These are phyloP conservation scores for Crambe crambe DNA, from an alignment of 37 sponge, comb jelly and placozoan genomes.

Conservation along the genomic window DNA sequence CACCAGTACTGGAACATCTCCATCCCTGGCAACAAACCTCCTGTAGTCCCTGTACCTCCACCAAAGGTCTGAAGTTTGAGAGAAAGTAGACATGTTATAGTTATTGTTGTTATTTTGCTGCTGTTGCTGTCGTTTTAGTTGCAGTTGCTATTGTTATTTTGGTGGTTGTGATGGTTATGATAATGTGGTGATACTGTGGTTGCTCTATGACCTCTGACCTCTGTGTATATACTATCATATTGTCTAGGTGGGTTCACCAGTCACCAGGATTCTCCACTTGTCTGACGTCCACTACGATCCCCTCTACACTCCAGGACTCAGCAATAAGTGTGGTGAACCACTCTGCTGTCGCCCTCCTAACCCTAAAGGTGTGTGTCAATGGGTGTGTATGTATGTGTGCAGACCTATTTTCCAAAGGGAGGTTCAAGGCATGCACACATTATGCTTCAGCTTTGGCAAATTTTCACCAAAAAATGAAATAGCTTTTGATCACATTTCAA, in stretches of 20 bases:
- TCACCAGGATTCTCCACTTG: constrained; percentile 70
- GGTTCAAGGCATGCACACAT: no score
- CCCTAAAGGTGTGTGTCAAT: constrained; percentile 19
- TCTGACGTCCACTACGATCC: constrained; percentile 89
- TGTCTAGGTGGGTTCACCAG: constrained; percentile 41
- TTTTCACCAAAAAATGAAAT: no score
- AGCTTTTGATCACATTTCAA: no score
- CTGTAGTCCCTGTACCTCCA: constrained; percentile 42
- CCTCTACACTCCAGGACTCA: constrained; percentile 73
- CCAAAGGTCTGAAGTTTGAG: constrained; percentile 49
- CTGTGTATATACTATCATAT: no score
- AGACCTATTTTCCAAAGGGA: no score
- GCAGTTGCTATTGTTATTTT: no score
- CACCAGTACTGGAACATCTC: constrained; percentile 78
- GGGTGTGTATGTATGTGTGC: neutral
- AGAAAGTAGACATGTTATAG: neutral
- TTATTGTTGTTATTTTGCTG: neutral
- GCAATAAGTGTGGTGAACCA: constrained; percentile 88
- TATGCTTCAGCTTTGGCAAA: no score
- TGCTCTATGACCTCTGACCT: neutral
- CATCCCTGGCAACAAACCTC: constrained; percentile 76
- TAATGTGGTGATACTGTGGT: neutral
- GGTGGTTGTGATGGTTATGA: no score
- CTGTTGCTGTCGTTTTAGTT: neutral
- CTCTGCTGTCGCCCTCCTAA: constrained; percentile 90